Evolutionary conservation across 2,113 vertebrate genomes (phyloP).

Genomic region (Alces alces): DNA sequence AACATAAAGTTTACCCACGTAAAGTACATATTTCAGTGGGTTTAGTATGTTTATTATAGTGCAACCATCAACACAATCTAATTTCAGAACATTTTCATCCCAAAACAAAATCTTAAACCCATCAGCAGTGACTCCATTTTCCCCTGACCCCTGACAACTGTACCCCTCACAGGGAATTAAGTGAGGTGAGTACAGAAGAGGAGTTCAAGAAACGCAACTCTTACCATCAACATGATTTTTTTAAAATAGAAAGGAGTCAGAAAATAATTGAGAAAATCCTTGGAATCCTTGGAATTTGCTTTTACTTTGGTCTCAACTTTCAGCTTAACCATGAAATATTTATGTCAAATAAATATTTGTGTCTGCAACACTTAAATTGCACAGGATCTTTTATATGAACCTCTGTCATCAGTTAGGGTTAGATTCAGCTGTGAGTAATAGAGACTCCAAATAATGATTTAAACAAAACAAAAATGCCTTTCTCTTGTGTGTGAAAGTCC

Average conservation of each 20-base stretch:
- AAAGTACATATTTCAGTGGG: not conserved
- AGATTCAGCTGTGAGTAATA: not conserved
- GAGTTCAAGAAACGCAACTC: not conserved
- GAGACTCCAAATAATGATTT: not conserved
- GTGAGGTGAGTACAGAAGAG: not conserved
- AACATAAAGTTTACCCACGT: not conserved
- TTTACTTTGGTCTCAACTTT: not conserved
- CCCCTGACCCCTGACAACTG: not conserved
- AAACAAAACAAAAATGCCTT: not conserved
- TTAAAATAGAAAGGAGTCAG: not conserved
- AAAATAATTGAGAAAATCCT: not conserved
- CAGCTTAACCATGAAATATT: not conserved
- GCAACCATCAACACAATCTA: not conserved
- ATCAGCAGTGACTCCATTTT: not conserved
- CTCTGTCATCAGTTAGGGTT: not conserved
- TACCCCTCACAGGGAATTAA: not conserved
- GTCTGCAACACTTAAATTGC: not conserved
- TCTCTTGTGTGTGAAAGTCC: not conserved
- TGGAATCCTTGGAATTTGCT: not conserved
- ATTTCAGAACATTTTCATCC: constrained; percentile 10
- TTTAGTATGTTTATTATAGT: not conserved
- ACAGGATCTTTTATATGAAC: not conserved
- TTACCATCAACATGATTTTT: not conserved
- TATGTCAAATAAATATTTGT: not conserved
- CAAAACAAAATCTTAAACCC: not conserved